Conservation (phyloP, 2,888 invertebrate genomes). For the Limenitis camilla region DNA sequence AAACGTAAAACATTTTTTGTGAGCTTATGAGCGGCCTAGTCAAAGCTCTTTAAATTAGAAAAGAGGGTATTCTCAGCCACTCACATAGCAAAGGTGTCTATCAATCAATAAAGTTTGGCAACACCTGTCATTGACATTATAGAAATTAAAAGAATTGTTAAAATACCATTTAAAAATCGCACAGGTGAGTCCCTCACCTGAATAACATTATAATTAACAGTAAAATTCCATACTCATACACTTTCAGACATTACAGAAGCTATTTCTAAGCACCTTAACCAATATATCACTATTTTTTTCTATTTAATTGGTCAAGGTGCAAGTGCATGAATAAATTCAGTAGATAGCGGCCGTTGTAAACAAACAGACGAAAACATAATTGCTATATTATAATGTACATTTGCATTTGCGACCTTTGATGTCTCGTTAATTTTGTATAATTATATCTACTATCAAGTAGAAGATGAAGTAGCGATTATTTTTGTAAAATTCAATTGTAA, state of each 20-base stretch:
- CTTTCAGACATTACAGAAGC: neutral
- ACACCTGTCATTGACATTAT: too few species aligned
- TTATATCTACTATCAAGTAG: neutral
- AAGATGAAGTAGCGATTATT: too few species aligned
- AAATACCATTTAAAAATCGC: too few species aligned
- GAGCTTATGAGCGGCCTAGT: too few species aligned
- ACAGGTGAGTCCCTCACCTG: neutral
- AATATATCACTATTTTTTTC: slow-evolving; percentile 14
- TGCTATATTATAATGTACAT: slow-evolving; percentile 1
- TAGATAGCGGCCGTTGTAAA: slow-evolving; percentile 9
- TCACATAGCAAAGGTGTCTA: too few species aligned
- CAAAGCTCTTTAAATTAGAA: too few species aligned
- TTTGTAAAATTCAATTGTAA: too few species aligned
- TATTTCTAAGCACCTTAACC: slow-evolving; percentile 4
- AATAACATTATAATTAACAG: neutral
- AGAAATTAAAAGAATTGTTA: too few species aligned
- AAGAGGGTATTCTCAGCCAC: too few species aligned
- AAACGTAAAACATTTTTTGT: too few species aligned
- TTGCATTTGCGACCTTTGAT: neutral
- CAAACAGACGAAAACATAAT: slow-evolving; percentile 9
- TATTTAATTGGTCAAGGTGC: slow-evolving; percentile 14
- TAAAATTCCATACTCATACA: neutral
- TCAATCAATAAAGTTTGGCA: too few species aligned
- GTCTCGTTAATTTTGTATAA: slow-evolving; percentile 1
- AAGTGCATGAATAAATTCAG: slow-evolving; percentile 13